Percentiles rank a stretch among this genome's conserved stretches.
Conservation (phyloP, 2,888 invertebrate genomes). For the Dimorphilus gyrociliatus region DNA sequence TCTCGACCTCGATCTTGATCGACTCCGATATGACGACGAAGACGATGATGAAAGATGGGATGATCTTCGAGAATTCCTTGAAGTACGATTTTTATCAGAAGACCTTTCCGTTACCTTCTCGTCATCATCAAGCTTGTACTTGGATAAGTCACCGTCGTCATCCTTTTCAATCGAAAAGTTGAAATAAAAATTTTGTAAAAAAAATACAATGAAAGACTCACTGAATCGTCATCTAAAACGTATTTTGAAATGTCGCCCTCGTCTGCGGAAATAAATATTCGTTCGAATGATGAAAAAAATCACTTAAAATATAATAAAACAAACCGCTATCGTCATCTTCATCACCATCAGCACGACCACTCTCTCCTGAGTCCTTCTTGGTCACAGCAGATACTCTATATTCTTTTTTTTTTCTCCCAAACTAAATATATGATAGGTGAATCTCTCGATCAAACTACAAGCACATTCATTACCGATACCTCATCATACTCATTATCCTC, state of each 20-base stretch:
- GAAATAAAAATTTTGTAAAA: not conserved
- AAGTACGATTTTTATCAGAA: conserved; percentile 2
- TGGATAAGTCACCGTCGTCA: conserved; percentile 51
- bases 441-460: not conserved
- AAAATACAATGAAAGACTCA: not conserved
- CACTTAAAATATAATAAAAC: too few species aligned
- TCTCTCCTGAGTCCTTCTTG: conserved; percentile 10
- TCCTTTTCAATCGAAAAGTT: conserved; percentile 6
- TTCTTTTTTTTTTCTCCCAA: conserved; percentile 41
- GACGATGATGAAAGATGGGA: conserved; percentile 2
- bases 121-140: conserved; percentile 61
- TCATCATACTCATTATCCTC: conserved; percentile 92
- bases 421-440: conserved; percentile 21
- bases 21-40: too few species aligned
- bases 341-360: conserved; percentile 33
- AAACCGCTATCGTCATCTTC: conserved; percentile 41
- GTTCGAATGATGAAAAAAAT: too few species aligned
- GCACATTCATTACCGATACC: conserved; percentile 42
- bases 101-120: conserved; percentile 30
- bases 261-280: too few species aligned
- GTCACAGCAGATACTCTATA: conserved; percentile 9
- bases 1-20: conserved; percentile 13
- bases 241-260: conserved; percentile 30
- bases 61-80: conserved; percentile 6
- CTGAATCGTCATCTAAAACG: not conserved